Conservation (phyloP, 2,797 vertebrate genomes). For the Botia kubotai region DNA sequence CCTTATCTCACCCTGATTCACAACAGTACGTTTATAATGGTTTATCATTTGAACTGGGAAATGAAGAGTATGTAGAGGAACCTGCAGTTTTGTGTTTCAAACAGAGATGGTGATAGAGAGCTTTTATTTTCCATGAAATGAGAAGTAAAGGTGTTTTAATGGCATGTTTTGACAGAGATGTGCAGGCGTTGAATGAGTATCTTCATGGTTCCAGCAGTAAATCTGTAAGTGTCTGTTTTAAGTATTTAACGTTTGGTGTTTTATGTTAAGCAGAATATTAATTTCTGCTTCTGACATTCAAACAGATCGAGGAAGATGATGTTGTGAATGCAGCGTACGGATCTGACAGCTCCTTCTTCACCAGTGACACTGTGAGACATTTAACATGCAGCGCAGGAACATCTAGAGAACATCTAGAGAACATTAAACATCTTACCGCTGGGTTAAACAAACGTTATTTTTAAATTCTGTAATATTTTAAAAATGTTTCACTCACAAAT, state of each 20-base stretch:
- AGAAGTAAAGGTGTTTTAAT: background rate
- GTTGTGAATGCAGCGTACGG: constrained; percentile 90
- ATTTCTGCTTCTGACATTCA: constrained; percentile 16
- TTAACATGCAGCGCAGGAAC: background rate
- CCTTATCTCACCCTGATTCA: too few relatives aligned
- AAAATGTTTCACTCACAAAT: too few relatives aligned
- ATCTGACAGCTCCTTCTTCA: constrained; percentile 93
- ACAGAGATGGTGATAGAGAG: too few relatives aligned
- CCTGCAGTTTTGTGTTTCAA: too few relatives aligned
- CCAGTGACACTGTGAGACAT: constrained; percentile 85
- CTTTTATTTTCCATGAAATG: background rate
- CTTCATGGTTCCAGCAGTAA: constrained; percentile 95
- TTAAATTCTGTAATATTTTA: too few relatives aligned
- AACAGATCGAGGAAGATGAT: constrained; percentile 90
- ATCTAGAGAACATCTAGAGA: too few relatives aligned
- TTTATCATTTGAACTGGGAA: too few relatives aligned
- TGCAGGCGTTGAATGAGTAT: constrained; percentile 96
- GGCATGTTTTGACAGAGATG: constrained; percentile 81
- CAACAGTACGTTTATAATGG: too few relatives aligned
- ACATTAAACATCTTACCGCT: too few relatives aligned
- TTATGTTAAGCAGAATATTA: constrained; percentile 5
- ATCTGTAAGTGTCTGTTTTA: constrained; percentile 84
- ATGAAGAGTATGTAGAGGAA: too few relatives aligned
- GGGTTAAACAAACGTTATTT: too few relatives aligned
- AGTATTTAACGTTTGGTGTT: background rate